Evolutionary conservation across 2,797 vertebrate species (phyloP).

Genomic region (Lerista edwardsae): DNA sequence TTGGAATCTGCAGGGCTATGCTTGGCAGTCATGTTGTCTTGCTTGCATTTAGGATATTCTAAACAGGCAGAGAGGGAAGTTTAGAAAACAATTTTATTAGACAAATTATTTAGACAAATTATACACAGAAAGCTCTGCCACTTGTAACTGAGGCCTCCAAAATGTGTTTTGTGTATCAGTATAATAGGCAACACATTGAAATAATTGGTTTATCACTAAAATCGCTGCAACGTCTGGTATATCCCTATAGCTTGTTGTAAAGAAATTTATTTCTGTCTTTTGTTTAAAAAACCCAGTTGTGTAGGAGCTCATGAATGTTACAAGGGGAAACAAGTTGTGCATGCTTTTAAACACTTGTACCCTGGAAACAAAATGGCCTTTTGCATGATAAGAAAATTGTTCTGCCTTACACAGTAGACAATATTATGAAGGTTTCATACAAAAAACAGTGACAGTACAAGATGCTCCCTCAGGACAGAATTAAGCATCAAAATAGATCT

Average conservation of each 20-base stretch:
- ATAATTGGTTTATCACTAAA: slow-evolving; percentile 89
- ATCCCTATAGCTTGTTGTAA: slow-evolving; percentile 82
- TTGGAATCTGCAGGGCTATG: not conserved
- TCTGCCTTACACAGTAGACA: slow-evolving; percentile 90
- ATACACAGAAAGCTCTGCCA: slow-evolving; percentile 99
- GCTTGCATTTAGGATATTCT: not conserved
- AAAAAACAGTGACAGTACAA: slow-evolving; percentile 92
- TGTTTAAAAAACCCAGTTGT: slow-evolving; percentile 74
- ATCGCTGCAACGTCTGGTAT: slow-evolving; percentile 94
- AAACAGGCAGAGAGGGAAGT: slow-evolving; percentile 76
- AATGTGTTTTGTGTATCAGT: slow-evolving; percentile 94
- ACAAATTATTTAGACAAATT: slow-evolving; percentile 99
- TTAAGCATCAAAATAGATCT: slow-evolving; percentile 93
- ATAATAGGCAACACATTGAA: slow-evolving; percentile 99
- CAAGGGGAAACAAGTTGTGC: slow-evolving; percentile 94
- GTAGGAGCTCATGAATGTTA: slow-evolving; percentile 92
- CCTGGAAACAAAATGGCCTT: slow-evolving; percentile 88
- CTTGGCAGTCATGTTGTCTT: not conserved
- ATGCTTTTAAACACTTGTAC: slow-evolving; percentile 94
- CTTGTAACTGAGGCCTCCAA: slow-evolving; percentile 99
- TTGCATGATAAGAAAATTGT: slow-evolving; percentile 83
- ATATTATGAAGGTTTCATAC: slow-evolving; percentile 88
- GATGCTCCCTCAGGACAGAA: slow-evolving; percentile 95
- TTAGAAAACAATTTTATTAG: slow-evolving; percentile 99
- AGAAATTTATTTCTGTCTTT: slow-evolving; percentile 50